A percentile compares a stretch with the other conserved stretches of the same genome.
phyloP scores from a whole-genome alignment of 2,113 vertebrate species.

The Pomatorhinus ruficollis region DNA sequence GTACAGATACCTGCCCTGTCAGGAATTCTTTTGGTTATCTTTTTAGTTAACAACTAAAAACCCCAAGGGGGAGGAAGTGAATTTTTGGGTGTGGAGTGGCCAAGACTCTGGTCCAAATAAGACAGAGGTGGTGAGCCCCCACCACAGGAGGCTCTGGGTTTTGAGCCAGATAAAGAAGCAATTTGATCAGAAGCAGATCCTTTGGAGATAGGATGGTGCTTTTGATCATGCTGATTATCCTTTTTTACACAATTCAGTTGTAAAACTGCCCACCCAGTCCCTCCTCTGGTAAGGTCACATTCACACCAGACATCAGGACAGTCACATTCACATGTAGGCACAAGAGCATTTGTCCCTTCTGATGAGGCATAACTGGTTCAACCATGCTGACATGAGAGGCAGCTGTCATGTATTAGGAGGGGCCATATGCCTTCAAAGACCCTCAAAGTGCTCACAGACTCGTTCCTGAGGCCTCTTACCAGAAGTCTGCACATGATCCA shows the following conservation, averaged over 20 bases:
- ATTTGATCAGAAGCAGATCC: neutral
- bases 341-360: neutral
- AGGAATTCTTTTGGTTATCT: neutral
- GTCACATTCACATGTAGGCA: neutral
- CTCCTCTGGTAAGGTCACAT: neutral
- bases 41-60: neutral
- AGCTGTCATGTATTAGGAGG: neutral
- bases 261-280: neutral
- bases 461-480: neutral
- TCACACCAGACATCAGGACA: neutral
- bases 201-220: neutral
- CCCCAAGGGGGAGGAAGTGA: fast-evolving
- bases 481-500: neutral
- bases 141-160: neutral
- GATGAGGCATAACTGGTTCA: no score
- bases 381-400: neutral
- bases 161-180: neutral
- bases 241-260: neutral
- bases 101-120: fast-evolving
- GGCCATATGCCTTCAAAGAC: neutral
- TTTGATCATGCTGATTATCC: neutral
- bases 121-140: neutral
- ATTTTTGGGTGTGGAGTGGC: neutral
- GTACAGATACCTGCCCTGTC: neutral
- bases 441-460: no score